These are phyloP conservation scores for Nilaparvata lugens DNA, from an alignment of 1,140 invertebrate species.

Conservation along the genomic window DNA sequence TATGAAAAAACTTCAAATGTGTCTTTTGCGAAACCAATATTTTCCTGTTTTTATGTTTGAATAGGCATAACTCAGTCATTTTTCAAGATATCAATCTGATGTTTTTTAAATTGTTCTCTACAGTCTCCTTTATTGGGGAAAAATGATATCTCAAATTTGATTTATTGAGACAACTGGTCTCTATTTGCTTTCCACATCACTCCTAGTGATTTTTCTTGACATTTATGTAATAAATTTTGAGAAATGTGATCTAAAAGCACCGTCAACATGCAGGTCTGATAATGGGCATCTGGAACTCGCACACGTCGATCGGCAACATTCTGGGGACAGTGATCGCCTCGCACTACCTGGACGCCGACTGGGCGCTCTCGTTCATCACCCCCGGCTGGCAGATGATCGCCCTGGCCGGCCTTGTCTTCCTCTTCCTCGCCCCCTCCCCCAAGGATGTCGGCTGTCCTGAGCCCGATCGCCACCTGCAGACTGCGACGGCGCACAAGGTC, in stretches of 20 bases:
- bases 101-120: too few species aligned
- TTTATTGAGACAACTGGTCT: too few species aligned
- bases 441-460: constrained; percentile 56
- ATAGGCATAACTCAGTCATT: too few species aligned
- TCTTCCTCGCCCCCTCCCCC: constrained; percentile 77
- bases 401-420: constrained; percentile 70
- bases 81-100: too few species aligned
- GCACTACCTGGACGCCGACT: constrained; percentile 72
- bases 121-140: too few species aligned
- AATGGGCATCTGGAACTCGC: constrained; percentile 95
- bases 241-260: too few species aligned
- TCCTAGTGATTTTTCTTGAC: not conserved
- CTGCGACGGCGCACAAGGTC: too few species aligned
- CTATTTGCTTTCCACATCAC: too few species aligned
- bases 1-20: too few species aligned
- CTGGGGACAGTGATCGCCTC: constrained; percentile 78
- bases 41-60: too few species aligned
- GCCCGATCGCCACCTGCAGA: constrained; percentile 30
- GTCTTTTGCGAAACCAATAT: too few species aligned
- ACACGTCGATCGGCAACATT: constrained; percentile 93
- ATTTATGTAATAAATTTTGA: not conserved
- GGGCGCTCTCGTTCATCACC: constrained; percentile 87
- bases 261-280: constrained; percentile 70
- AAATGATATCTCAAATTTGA: too few species aligned
- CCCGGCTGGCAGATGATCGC: constrained; percentile 77